These are phyloP conservation scores for Puma concolor DNA, from an alignment of 2,113 vertebrate species.

Conservation along the genomic window DNA sequence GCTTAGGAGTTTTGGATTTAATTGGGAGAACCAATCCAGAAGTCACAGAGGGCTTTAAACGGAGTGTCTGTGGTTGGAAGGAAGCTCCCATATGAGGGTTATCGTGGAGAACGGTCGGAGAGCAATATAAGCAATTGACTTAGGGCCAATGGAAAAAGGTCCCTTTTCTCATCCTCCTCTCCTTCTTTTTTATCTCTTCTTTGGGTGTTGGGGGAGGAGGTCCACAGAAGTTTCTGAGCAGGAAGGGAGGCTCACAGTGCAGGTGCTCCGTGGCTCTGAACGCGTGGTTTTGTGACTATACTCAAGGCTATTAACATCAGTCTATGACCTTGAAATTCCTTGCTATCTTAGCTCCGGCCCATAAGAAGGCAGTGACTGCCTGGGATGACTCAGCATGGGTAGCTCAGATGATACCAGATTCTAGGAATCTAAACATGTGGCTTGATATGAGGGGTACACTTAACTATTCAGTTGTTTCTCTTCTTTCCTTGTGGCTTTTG, in stretches of 20 bases:
- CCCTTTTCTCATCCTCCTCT: no score
- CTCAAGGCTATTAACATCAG: conserved; percentile 47
- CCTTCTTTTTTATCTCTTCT: neutral
- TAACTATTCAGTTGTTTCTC: neutral
- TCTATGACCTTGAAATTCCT: conserved; percentile 63
- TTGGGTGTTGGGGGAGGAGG: neutral
- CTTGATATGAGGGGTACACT: neutral
- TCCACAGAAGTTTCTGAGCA: neutral
- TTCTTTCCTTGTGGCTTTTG: conserved; percentile 49
- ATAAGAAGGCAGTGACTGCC: conserved; percentile 52
- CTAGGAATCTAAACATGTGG: conserved; percentile 65
- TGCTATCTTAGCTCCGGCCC: conserved; percentile 2
- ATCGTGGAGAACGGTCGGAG: neutral
- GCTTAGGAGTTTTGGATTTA: neutral
- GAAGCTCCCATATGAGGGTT: neutral
- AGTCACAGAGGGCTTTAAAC: neutral
- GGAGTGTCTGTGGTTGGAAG: neutral
- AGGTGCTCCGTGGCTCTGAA: neutral
- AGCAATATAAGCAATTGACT: neutral
- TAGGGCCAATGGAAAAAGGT: neutral
- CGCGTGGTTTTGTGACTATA: conserved; percentile 60
- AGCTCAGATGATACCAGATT: conserved; percentile 56
- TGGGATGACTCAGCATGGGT: conserved; percentile 65
- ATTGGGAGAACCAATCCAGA: neutral
- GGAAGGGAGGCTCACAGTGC: neutral